Percentiles rank a stretch among this genome's conserved stretches.
Evolutionary conservation across 2,888 invertebrate genomes (phyloP).

Genomic region (Nomada hirtipes): DNA sequence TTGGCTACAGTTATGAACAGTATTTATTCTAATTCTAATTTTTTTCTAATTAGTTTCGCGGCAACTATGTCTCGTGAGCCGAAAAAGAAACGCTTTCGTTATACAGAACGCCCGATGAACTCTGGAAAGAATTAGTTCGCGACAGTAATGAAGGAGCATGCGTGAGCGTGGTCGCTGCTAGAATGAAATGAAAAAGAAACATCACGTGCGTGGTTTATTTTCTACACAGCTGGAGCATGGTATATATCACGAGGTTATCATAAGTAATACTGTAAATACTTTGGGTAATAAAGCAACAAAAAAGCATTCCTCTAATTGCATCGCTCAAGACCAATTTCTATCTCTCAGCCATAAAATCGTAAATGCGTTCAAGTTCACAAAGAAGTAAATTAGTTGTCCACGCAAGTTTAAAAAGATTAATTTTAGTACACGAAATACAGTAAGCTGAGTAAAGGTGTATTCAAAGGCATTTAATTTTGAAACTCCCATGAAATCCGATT

Average conservation of each 20-base stretch:
- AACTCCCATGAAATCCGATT: too few species aligned
- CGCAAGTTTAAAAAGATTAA: constrained; percentile 2
- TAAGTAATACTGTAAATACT: constrained; percentile 37
- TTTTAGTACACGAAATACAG: background rate
- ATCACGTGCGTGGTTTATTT: constrained; percentile 31
- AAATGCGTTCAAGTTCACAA: constrained; percentile 5
- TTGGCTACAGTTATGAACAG: too few species aligned
- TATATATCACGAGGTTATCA: constrained; percentile 25
- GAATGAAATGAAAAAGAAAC: constrained; percentile 20
- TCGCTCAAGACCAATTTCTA: background rate
- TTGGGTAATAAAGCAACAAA: constrained; percentile 36
- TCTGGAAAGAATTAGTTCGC: constrained; percentile 19
- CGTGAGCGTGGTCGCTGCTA: background rate
- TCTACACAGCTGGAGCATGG: constrained; percentile 29
- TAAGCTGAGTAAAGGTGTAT: too few species aligned
- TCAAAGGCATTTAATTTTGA: too few species aligned
- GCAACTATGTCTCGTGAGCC: too few species aligned
- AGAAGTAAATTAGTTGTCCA: constrained; percentile 2
- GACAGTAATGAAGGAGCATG: constrained; percentile 16
- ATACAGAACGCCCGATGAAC: constrained; percentile 4
- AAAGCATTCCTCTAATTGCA: background rate
- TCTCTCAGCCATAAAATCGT: background rate
- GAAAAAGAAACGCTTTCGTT: background rate
- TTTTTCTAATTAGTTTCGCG: background rate
- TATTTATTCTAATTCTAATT: too few species aligned